These are phyloP conservation scores for Aegithalos caudatus DNA, from an alignment of 2,113 vertebrate genomes.

Conservation along the genomic window DNA sequence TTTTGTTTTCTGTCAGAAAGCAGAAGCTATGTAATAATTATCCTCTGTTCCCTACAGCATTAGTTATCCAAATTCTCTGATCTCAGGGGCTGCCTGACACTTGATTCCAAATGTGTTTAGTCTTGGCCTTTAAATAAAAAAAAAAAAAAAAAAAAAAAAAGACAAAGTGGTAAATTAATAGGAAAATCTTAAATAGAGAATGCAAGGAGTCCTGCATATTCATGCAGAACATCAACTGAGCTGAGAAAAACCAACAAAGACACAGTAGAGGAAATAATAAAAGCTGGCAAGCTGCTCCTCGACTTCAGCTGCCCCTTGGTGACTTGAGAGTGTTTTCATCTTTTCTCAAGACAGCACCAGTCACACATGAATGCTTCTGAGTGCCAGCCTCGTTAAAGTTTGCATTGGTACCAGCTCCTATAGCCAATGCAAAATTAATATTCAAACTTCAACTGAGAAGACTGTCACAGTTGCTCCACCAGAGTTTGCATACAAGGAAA, in stretches of 20 bases:
- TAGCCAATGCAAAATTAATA: constrained; percentile 6
- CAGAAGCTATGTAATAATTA: not conserved
- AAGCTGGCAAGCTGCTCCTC: not conserved
- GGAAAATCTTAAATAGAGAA: not conserved
- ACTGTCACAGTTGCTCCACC: constrained; percentile 26
- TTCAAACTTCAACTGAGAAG: constrained; percentile 27
- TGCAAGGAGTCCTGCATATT: not conserved
- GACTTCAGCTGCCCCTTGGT: not conserved
- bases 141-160: not conserved
- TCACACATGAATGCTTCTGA: not conserved
- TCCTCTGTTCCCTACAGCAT: not conserved
- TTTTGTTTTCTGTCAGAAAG: not conserved
- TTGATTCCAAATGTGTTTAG: not conserved
- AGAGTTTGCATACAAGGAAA: constrained; percentile 57
- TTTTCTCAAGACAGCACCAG: not conserved
- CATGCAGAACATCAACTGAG: not conserved
- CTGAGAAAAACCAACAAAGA: not conserved
- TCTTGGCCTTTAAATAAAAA: not conserved
- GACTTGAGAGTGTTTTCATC: not conserved
- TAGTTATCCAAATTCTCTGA: not conserved
- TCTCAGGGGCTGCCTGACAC: not conserved
- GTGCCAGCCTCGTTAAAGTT: not conserved
- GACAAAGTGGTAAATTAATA: not conserved
- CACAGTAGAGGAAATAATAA: not conserved
- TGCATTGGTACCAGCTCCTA: not conserved